Conservation (phyloP, 2,888 invertebrate genomes). For the Rotaria magnacalcarata region DNA sequence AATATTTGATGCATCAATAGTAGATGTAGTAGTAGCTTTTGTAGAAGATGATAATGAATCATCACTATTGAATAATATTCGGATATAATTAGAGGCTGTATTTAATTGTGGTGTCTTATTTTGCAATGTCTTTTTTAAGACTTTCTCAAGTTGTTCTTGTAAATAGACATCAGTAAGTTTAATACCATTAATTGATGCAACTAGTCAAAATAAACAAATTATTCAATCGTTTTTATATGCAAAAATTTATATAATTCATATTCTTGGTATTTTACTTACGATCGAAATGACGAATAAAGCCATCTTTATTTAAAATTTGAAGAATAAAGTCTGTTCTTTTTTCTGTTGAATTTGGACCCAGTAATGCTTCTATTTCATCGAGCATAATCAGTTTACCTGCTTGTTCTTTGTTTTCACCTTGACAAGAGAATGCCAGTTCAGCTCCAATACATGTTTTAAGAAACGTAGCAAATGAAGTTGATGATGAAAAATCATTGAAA, state of each 20-base stretch:
- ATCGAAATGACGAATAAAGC: not conserved
- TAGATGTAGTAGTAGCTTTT: not conserved
- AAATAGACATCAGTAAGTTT: not conserved
- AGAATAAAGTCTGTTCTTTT: not conserved
- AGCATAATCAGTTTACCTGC: not conserved
- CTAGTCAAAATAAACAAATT: not conserved
- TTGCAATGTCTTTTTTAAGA: not conserved
- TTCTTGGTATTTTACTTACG: not conserved
- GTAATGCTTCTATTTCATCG: not conserved
- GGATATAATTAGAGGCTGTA: not conserved
- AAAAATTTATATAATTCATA: not conserved
- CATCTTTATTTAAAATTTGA: not conserved
- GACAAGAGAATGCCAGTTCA: not conserved
- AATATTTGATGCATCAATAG: not conserved
- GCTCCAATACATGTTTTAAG: not conserved
- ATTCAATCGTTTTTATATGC: too few species aligned
- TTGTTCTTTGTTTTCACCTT: not conserved
- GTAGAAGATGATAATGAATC: not conserved
- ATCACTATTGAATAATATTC: not conserved
- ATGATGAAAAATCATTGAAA: not conserved
- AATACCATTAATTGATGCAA: not conserved
- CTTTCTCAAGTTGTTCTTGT: constrained; percentile 12
- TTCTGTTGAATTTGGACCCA: not conserved
- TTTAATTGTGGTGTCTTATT: not conserved
- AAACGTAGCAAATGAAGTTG: not conserved